These are phyloP conservation scores for Synaphobranchus kaupii DNA, from an alignment of 2,797 vertebrate genomes.

Conservation along the genomic window DNA sequence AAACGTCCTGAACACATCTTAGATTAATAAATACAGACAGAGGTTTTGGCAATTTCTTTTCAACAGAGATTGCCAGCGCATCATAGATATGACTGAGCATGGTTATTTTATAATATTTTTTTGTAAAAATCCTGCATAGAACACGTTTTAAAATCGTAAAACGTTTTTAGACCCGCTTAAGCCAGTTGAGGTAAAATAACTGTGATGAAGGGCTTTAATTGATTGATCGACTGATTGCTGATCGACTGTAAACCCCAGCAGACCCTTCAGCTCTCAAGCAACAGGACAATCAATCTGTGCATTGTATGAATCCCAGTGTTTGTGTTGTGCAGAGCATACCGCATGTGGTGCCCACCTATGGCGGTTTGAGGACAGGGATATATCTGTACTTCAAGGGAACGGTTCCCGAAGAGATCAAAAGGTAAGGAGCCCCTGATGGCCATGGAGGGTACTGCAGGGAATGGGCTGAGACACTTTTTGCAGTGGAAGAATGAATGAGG, in stretches of 20 bases:
- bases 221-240: not conserved
- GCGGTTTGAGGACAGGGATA: not conserved
- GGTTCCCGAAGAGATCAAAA: not conserved
- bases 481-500: too few relatives aligned
- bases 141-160: too few relatives aligned
- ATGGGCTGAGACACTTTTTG: not conserved
- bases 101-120: too few relatives aligned
- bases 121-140: too few relatives aligned
- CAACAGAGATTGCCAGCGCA: too few relatives aligned
- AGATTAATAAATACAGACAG: too few relatives aligned
- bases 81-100: too few relatives aligned
- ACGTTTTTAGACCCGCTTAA: not conserved
- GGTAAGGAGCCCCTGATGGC: not conserved
- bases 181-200: too few relatives aligned
- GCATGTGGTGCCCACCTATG: not conserved
- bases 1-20: too few relatives aligned
- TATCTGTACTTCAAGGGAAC: not conserved
- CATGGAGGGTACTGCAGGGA: not conserved
- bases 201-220: not conserved
- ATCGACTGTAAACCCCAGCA: not conserved
- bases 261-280: not conserved
- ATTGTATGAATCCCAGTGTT: not conserved
- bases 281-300: not conserved
- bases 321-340: not conserved
- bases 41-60: too few relatives aligned